These are phyloP conservation scores for Perithous albicinctus DNA, from an alignment of 2,888 invertebrate species.

Conservation along the genomic window DNA sequence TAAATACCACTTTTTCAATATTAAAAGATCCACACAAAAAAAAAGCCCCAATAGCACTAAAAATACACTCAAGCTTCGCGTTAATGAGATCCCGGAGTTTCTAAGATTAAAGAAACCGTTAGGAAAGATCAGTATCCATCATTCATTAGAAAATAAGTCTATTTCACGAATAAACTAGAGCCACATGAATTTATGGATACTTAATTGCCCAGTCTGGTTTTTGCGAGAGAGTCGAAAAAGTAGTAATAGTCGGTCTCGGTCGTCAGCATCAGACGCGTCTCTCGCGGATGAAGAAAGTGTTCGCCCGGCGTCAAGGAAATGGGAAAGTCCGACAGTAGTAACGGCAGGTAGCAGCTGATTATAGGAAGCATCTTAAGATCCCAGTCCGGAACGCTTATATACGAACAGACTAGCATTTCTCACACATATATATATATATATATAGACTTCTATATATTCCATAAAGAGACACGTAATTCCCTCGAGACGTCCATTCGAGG, in stretches of 20 bases:
- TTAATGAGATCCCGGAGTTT: not conserved
- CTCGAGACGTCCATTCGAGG: slow-evolving; percentile 18
- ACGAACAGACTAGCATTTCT: slow-evolving; percentile 30
- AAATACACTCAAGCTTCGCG: not conserved
- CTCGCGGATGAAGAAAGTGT: slow-evolving; percentile 66
- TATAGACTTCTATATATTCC: slow-evolving; percentile 13
- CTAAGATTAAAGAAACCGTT: not conserved
- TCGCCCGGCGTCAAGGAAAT: slow-evolving; percentile 57
- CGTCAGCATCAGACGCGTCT: slow-evolving; percentile 49
- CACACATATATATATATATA: slow-evolving; percentile 6
- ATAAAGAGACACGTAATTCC: slow-evolving; percentile 26
- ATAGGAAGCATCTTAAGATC: slow-evolving; percentile 65
- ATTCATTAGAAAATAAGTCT: not conserved
- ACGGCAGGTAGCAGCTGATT: slow-evolving; percentile 48
- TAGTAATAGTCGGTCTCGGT: slow-evolving; percentile 33
- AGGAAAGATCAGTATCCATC: not conserved
- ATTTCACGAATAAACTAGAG: not conserved
- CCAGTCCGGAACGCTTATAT: slow-evolving; percentile 47
- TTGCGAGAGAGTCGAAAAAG: slow-evolving; percentile 5
- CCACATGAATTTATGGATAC: slow-evolving; percentile 16
- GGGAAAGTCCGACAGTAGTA: slow-evolving; percentile 59
- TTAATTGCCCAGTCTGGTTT: slow-evolving; percentile 63
- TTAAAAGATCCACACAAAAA: too few relatives aligned
- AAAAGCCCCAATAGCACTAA: not conserved
- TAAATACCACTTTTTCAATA: not conserved